Conservation (phyloP, 2,888 invertebrate genomes). For the Cylindroiulus punctatus region DNA sequence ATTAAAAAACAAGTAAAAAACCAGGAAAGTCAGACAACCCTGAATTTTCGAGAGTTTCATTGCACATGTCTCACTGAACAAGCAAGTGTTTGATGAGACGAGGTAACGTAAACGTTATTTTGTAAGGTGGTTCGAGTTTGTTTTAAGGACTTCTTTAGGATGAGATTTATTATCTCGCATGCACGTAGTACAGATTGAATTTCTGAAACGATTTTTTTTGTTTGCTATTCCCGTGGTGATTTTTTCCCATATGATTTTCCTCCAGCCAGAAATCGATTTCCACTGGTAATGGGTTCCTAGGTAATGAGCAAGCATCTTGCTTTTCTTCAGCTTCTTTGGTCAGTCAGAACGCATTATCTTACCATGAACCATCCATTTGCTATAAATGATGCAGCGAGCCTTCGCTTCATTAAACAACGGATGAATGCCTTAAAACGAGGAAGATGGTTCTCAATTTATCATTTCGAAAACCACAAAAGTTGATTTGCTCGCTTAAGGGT, state of each 20-base stretch:
- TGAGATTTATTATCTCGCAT: neutral
- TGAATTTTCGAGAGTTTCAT: too few species aligned
- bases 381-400: neutral
- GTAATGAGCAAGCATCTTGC: neutral
- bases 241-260: neutral
- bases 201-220: neutral
- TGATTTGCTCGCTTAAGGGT: constrained; percentile 13
- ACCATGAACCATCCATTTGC: constrained; percentile 3
- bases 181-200: neutral
- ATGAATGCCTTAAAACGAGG: neutral
- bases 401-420: neutral
- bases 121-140: neutral
- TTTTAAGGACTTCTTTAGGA: neutral
- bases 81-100: too few species aligned
- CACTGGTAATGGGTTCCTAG: neutral
- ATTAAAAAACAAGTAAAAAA: too few species aligned
- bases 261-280: neutral
- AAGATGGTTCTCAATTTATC: constrained; percentile 1
- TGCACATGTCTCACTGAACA: too few species aligned
- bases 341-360: constrained; percentile 2
- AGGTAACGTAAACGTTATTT: too few species aligned
- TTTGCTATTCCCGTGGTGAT: neutral
- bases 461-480: constrained; percentile 15
- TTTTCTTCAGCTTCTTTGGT: neutral
- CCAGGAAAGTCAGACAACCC: too few species aligned